phyloP scores from a whole-genome alignment of 2,113 vertebrate species.

The Coptodon bakossiorum region DNA sequence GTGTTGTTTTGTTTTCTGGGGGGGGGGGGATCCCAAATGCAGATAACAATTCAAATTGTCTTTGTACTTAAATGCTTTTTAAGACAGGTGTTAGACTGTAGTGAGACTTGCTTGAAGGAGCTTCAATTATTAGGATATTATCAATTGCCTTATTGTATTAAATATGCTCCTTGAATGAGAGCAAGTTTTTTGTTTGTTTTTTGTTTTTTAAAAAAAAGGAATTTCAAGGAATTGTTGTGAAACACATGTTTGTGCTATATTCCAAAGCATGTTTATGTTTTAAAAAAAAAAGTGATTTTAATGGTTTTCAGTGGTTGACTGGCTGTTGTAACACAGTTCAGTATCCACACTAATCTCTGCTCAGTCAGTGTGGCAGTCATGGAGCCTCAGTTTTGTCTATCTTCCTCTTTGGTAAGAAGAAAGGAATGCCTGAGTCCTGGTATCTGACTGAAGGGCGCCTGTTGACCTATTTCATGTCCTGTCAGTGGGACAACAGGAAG shows the following conservation, averaged over 20 bases:
- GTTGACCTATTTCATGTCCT: slow-evolving; percentile 25
- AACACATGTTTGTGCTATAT: not conserved
- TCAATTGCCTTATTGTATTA: not conserved
- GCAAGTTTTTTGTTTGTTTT: not conserved
- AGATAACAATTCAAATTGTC: not conserved
- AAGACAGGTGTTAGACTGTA: not conserved
- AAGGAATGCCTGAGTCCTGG: slow-evolving; percentile 42
- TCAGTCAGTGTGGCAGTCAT: slow-evolving; percentile 39
- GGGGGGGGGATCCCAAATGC: not conserved
- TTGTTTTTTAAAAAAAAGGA: not conserved
- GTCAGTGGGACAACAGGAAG: slow-evolving; percentile 62
- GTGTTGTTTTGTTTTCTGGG: not conserved
- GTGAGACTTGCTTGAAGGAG: not conserved
- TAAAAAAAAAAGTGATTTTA: not conserved
- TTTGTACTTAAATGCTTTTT: not conserved
- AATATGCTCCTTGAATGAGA: not conserved
- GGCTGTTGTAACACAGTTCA: not conserved
- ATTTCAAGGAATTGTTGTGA: not conserved
- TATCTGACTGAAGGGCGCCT: slow-evolving; percentile 26
- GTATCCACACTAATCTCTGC: not conserved
- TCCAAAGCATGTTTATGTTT: not conserved
- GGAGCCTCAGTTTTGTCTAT: slow-evolving; percentile 32
- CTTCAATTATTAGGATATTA: not conserved
- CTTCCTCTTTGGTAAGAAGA: slow-evolving; percentile 44
- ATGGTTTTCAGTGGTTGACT: not conserved